phyloP scores from a whole-genome alignment of 2,797 vertebrate genomes.

The Aldrovandia affinis region DNA sequence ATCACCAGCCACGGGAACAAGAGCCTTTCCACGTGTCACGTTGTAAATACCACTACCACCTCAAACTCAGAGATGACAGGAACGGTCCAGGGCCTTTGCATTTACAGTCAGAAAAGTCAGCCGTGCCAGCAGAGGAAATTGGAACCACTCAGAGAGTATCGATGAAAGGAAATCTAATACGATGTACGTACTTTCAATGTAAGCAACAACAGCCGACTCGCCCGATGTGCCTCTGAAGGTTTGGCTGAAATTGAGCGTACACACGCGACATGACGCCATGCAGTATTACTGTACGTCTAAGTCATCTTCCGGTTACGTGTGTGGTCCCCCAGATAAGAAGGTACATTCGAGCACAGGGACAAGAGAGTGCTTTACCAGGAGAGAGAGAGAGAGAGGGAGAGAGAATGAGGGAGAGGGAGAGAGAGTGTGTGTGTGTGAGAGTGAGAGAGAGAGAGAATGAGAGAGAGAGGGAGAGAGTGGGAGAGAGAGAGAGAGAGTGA shows the following conservation, averaged over 20 bases:
- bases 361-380: background rate
- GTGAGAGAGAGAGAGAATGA: background rate
- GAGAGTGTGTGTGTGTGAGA: background rate
- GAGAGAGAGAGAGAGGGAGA: background rate
- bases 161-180: conserved; percentile 51
- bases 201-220: conserved; percentile 43
- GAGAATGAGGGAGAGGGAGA: background rate
- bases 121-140: conserved; percentile 45
- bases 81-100: conserved; percentile 55
- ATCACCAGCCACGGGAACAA: conserved; percentile 52
- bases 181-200: conserved; percentile 49
- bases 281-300: conserved; percentile 42
- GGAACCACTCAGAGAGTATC: conserved; percentile 54
- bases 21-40: conserved; percentile 51
- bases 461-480: background rate
- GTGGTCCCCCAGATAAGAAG: conserved; percentile 30
- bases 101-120: conserved; percentile 60
- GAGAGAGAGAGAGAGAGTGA: too few relatives aligned
- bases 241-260: conserved; percentile 37
- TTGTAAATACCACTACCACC: conserved; percentile 53
- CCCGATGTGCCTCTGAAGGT: conserved; percentile 32
- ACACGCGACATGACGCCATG: conserved; percentile 59
- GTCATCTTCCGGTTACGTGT: conserved; percentile 25
- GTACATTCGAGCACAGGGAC: conserved; percentile 31
- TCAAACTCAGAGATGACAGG: conserved; percentile 57